phyloP scores from a whole-genome alignment of 2,888 invertebrate genomes.

The Emmelina monodactyla region DNA sequence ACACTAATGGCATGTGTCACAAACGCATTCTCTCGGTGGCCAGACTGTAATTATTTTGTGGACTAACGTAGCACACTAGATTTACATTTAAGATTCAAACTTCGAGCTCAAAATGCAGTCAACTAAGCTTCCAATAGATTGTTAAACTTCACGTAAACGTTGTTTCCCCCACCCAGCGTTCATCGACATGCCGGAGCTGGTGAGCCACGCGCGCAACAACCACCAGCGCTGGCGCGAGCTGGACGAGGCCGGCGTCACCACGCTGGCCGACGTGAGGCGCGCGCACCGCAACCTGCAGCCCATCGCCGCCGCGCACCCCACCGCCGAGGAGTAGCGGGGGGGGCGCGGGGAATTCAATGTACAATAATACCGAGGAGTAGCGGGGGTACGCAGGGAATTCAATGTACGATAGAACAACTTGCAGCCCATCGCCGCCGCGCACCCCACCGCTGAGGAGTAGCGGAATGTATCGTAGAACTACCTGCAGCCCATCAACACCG shows the following conservation, averaged over 20 bases:
- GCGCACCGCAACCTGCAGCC: conserved; percentile 33
- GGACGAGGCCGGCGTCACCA: conserved; percentile 78
- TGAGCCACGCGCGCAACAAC: conserved; percentile 83
- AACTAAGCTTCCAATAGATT: too few species aligned
- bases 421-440: conserved; percentile 22
- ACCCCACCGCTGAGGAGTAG: conserved; percentile 29
- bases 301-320: conserved; percentile 24
- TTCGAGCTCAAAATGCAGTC: too few species aligned
- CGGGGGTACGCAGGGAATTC: too few species aligned
- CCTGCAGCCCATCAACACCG: not conserved
- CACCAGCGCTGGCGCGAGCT: conserved; percentile 91
- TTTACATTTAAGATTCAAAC: too few species aligned
- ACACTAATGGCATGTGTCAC: too few species aligned
- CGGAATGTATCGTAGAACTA: too few species aligned
- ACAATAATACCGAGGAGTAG: not conserved
- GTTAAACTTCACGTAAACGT: conserved; percentile 2
- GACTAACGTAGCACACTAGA: too few species aligned
- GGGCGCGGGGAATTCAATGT: conserved; percentile 38
- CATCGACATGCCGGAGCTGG: conserved; percentile 91
- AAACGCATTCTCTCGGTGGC: too few species aligned
- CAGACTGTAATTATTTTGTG: too few species aligned
- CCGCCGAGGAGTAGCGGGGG: conserved; percentile 56
- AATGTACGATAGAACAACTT: not conserved
- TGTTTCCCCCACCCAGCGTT: conserved; percentile 77
- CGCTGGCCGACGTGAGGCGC: conserved; percentile 70